phyloP scores from a whole-genome alignment of 2,888 invertebrate species.

The Nemapogon koenigi region DNA sequence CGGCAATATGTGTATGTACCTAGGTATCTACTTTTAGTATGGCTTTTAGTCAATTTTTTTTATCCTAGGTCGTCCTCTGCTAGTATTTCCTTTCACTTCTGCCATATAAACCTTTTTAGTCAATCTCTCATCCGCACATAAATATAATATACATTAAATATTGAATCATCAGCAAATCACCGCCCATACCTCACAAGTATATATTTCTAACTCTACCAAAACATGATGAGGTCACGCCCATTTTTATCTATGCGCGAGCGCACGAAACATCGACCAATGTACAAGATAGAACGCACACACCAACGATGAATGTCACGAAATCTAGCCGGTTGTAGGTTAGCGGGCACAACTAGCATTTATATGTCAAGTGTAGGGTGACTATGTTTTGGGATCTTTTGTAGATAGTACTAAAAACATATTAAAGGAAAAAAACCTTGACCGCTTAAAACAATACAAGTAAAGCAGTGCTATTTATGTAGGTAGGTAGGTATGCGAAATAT shows the following conservation, averaged over 20 bases:
- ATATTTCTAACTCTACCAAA: no score
- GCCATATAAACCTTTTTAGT: no score
- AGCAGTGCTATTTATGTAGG: background rate
- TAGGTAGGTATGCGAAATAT: background rate
- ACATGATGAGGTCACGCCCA: constrained; percentile 54
- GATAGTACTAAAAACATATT: background rate
- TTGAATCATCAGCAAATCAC: no score
- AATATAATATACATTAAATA: no score
- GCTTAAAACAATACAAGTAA: background rate
- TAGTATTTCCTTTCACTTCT: no score
- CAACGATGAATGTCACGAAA: constrained; percentile 51
- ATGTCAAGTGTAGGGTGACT: constrained; percentile 4
- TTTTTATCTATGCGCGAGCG: constrained; percentile 37
- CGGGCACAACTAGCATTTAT: constrained; percentile 29
- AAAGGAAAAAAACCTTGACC: background rate
- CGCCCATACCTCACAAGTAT: no score
- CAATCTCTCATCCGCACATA: no score
- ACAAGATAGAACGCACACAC: constrained; percentile 21
- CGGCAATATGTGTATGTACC: no score
- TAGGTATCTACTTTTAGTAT: no score
- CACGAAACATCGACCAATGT: constrained; percentile 51
- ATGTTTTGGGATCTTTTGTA: background rate
- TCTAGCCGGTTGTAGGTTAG: constrained; percentile 54
- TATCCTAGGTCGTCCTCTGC: no score
- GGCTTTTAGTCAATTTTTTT: no score